Evolutionary conservation across 2,888 invertebrate genomes (phyloP), one percentile per base, ranked within the genome.

Genomic region (Tachina lurida): DNA sequence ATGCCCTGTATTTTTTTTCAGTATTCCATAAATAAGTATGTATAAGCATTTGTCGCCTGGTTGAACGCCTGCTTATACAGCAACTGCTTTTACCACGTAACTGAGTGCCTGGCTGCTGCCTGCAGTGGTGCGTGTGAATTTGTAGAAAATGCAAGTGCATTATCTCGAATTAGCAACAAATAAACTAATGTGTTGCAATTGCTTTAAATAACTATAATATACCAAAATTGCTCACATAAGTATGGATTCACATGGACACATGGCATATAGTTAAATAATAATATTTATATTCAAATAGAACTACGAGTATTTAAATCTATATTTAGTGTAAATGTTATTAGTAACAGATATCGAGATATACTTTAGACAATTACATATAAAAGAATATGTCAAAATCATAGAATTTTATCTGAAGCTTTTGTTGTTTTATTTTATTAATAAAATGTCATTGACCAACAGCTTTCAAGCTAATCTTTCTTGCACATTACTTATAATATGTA

Each of bases 101-200:
- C 52, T 84, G 73, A 39, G 7, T 80, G 49, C 41, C 13, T 58
- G 49, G 63, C 54, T 31, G 63, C 54, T 31, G 3, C 10, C 75
- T 60, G 45, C 49, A 47, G 63, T 31, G 17, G 19, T 82, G 82
- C 65, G 65, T 82, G 83, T 80, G 85, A 68, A 74, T 63, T 75
- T 78, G 79, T 84, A 63, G 79, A 76, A 84, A 79, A 79, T 82
- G 87, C 82, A 82, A 86, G 85, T 83, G 84, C 87, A 87, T 86
- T 85, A 86, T 80, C 86, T 86, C 83, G 86, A 82, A 87, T 87
- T 88, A 86, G 87, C 78, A 83, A 84, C 88, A 85, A 87, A 86
- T 87, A 86, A 88, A 88, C 85, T 82, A 84, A 86, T 86, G 82
- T 85, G 74, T 86, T 86, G 85, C 85, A 82, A 86, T 82, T 83